phyloP scores from a whole-genome alignment of 2,113 vertebrate genomes.

The Saiga tatarica region DNA sequence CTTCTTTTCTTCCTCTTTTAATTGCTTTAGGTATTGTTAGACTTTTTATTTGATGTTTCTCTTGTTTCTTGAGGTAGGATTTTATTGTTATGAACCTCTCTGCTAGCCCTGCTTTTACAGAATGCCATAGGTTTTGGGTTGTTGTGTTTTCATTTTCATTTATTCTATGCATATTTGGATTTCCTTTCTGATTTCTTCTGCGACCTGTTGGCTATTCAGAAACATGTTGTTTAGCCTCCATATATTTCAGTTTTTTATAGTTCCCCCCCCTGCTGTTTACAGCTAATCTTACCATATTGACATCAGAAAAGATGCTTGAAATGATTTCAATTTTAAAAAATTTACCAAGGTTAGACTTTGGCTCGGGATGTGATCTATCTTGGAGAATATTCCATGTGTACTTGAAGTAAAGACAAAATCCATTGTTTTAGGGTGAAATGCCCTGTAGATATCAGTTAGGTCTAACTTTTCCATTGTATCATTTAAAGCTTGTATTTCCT shows the following conservation, averaged over 20 bases:
- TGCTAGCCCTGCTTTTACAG: not conserved
- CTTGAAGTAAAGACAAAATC: not conserved
- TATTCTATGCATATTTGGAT: not conserved
- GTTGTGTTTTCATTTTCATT: not conserved
- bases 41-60: not conserved
- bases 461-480: not conserved
- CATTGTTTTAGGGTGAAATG: not conserved
- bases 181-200: not conserved
- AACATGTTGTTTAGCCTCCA: not conserved
- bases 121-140: not conserved
- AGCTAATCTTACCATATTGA: not conserved
- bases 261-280: not conserved
- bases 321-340: not conserved
- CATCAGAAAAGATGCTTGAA: not conserved
- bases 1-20: not conserved
- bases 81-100: not conserved
- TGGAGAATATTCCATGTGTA: not conserved
- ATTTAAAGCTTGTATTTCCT: not conserved
- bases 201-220: not conserved
- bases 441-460: not conserved
- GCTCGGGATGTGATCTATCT: not conserved
- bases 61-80: not conserved
- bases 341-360: not conserved
- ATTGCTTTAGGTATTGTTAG: not conserved
- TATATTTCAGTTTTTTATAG: not conserved